Base-by-base conservation (phyloP, 2,888 invertebrate genomes). In the Cataglyphis livida region DNA sequence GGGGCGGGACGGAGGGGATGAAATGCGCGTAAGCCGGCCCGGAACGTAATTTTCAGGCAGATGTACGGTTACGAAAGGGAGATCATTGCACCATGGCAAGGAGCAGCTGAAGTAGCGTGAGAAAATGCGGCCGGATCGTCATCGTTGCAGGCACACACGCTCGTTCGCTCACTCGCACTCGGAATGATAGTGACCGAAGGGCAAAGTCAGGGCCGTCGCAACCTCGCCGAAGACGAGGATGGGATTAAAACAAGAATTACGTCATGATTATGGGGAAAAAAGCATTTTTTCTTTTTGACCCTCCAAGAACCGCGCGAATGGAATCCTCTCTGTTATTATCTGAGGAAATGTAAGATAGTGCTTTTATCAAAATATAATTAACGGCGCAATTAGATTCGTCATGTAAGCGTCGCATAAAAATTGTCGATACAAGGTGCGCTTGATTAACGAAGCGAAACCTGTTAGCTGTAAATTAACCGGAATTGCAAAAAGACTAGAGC, bases 31-130 rank as follows among this genome's bases (percentile, higher is more conserved):
- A 66, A 73, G 68, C 76, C 65, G 65, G 65, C 78, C 64, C 73
- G 86, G 84, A 35, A 82, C 75, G 86, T 86, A 90, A 90, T 90
- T 90, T 89, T 82, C 83, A 84, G 90, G 90, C 89, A 90, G 89
- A 90, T 90, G 89, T 88, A 81, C 84, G 86, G 79, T 85, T 61
- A 83, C 84, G 86, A 85, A 84, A 87, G 90, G 87, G 90, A 88
- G 90, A 89, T 89, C 87, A 76, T 87, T 87, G 90, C 90, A 88
- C 87, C 83, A n/a, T n/a, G 78, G 87, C 84, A 82, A 87, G 84
- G 82, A 86, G 90, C 90, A 90, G 90, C 89, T 90, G 87, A 89
- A 91, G 88, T 87, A 89, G 91, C 91, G 91, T 91, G 91, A 91
- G 91, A 91, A 91, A 90, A 85, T 85, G 86, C 85, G 84, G 64